Evolutionary conservation across 2,888 invertebrate species (phyloP).

Genomic region (Spatulosminthurus flaviceps): DNA sequence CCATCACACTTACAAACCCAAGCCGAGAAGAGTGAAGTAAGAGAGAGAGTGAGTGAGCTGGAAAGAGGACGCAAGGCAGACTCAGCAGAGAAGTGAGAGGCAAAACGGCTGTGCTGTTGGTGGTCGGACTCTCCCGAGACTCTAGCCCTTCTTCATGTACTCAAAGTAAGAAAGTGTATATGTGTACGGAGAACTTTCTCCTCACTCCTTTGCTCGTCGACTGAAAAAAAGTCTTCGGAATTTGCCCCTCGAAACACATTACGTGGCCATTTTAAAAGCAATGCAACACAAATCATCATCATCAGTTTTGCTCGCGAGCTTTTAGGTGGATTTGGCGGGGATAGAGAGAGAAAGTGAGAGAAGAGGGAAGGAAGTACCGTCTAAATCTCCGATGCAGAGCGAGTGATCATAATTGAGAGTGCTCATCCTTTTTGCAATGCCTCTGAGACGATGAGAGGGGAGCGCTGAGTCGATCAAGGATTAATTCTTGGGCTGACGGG

Average conservation of each 20-base stretch:
- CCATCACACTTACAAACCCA: background rate
- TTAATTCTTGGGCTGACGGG: no score
- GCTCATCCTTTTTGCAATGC: no score
- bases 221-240: background rate
- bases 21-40: background rate
- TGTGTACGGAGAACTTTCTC: conserved; percentile 11
- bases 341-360: no score
- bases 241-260: conserved; percentile 14
- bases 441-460: no score
- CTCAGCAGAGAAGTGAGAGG: background rate
- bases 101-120: background rate
- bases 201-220: background rate
- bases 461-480: no score
- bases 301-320: background rate
- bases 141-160: background rate
- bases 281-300: conserved; percentile 9
- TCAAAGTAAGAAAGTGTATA: no score
- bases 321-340: no score
- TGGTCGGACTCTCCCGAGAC: conserved; percentile 10
- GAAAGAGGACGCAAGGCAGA: conserved; percentile 12
- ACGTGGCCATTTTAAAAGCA: conserved; percentile 13
- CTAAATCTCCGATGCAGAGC: no score
- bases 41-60: conserved; percentile 24
- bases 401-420: no score
- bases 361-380: no score